Base-by-base conservation (phyloP, 1,140 invertebrate species). In the Holotrichia oblita region DNA sequence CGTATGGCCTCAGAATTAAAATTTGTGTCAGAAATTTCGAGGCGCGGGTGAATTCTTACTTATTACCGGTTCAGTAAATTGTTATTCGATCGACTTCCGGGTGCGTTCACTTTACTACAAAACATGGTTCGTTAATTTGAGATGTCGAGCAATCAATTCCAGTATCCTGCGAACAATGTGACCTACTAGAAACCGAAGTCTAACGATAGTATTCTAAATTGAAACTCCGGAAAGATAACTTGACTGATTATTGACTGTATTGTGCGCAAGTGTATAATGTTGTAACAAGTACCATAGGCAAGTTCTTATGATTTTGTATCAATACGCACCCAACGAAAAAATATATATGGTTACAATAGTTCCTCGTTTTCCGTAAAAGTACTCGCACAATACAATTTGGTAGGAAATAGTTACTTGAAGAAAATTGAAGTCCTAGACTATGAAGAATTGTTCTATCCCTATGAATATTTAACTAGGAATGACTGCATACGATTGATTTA, bases 81-180 rank as follows among this genome's bases (percentile, higher is more conserved):
- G 17, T 55, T 55, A 55, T 55, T n/a, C 48, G 48, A 55, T 55
- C 48, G 17, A 17, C n/a, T 55, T 55, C 14, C 48, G 48, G 48
- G 6, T 69, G 61, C 22, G 61, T 69, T 69, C 22, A 55, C 22
- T 69, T 34, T 69, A 34, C 22, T 69, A 69, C 27, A 69, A 69
- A 34, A 69, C 61, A 69, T 27, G 61, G 61, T 69, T 69, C 61
- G 61, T 69, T 69, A 69, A 69, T 9, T 69, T 69, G 27, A 22
- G 10, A 69, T 69, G 61, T 69, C 61, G 22, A 27, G 22, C 61
- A 27, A 69, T 69, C 61, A 69, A 69, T 69, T 27, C 61, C 61
- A 69, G 22, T 69, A 69, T 24, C 61, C 24, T 69, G 61, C 8
- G 61, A 69, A 69, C 61, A 69, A 27, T 69, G 22, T 10, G 6